A percentile compares a stretch with the other conserved stretches of the same genome.
phyloP scores from a whole-genome alignment of 2,888 invertebrate genomes.

The Rambutsinella grinnellia region DNA sequence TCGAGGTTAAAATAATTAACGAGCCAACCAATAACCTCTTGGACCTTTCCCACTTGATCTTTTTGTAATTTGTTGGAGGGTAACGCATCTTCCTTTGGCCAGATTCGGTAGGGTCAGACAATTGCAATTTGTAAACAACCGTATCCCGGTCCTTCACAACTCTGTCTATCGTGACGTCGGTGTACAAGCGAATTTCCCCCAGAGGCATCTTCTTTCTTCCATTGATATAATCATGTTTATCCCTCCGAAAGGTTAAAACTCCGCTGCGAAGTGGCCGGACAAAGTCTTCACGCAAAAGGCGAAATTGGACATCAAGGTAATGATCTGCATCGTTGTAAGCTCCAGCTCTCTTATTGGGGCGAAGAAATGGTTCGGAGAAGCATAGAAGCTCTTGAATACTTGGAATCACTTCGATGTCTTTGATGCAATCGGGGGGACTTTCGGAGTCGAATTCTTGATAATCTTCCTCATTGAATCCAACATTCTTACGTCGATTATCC shows the following conservation, averaged over 20 bases:
- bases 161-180: slow-evolving; percentile 44
- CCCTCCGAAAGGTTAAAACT: slow-evolving; percentile 73
- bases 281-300: slow-evolving; percentile 84
- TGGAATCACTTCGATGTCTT: slow-evolving; percentile 58
- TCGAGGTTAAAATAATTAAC: slow-evolving; percentile 79
- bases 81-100: no score
- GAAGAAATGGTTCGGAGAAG: slow-evolving; percentile 70
- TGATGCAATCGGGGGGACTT: slow-evolving; percentile 54
- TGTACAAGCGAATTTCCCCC: slow-evolving; percentile 63
- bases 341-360: slow-evolving; percentile 76
- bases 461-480: slow-evolving; percentile 52
- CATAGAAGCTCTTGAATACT: slow-evolving; percentile 50
- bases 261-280: slow-evolving; percentile 80
- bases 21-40: slow-evolving; percentile 80
- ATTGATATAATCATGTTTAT: slow-evolving; percentile 66
- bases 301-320: slow-evolving; percentile 85
- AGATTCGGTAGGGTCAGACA: no score
- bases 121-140: slow-evolving; percentile 55
- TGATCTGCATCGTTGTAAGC: slow-evolving; percentile 77
- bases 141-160: slow-evolving; percentile 47
- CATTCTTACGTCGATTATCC: not conserved
- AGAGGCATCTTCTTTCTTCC: slow-evolving; percentile 53
- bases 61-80: slow-evolving; percentile 67
- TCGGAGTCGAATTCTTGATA: slow-evolving; percentile 40
- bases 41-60: slow-evolving; percentile 71